phyloP scores from a whole-genome alignment of 2,888 invertebrate species.

The Hoplodrina ambigua region DNA sequence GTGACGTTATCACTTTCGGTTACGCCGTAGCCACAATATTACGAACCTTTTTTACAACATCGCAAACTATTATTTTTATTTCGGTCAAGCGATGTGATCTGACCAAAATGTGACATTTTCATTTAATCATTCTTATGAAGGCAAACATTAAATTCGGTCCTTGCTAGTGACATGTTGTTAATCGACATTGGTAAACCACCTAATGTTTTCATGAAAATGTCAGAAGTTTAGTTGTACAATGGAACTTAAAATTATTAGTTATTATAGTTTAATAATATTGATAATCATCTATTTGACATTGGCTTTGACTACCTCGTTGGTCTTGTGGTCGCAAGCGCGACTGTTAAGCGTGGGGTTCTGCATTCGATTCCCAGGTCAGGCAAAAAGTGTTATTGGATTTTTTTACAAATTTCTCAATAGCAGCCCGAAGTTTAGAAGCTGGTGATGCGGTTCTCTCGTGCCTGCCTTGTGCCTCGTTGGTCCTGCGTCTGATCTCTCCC shows the following conservation, averaged over 20 bases:
- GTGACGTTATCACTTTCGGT: constrained; percentile 12
- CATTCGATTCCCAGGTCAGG: too few species aligned
- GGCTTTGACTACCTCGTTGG: too few species aligned
- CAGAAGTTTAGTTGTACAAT: background rate
- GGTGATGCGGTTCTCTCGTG: too few species aligned
- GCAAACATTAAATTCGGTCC: constrained; percentile 18
- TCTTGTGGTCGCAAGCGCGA: too few species aligned
- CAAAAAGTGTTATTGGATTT: too few species aligned
- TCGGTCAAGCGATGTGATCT: background rate
- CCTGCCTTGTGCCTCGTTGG: too few species aligned
- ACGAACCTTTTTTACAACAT: background rate
- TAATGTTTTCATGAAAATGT: constrained; percentile 10
- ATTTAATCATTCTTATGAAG: constrained; percentile 1
- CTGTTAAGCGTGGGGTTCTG: too few species aligned
- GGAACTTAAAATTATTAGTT: background rate
- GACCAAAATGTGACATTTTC: constrained; percentile 4
- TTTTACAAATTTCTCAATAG: too few species aligned
- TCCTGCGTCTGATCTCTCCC: too few species aligned
- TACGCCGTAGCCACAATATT: constrained; percentile 38
- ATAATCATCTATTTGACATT: background rate
- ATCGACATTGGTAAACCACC: constrained; percentile 9
- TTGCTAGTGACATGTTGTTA: constrained; percentile 32
- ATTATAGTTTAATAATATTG: too few species aligned
- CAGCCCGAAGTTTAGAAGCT: too few species aligned
- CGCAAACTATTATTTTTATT: background rate